Evolutionary conservation across 1,140 invertebrate genomes (phyloP).

Genomic region (Drosophila triauraria): DNA sequence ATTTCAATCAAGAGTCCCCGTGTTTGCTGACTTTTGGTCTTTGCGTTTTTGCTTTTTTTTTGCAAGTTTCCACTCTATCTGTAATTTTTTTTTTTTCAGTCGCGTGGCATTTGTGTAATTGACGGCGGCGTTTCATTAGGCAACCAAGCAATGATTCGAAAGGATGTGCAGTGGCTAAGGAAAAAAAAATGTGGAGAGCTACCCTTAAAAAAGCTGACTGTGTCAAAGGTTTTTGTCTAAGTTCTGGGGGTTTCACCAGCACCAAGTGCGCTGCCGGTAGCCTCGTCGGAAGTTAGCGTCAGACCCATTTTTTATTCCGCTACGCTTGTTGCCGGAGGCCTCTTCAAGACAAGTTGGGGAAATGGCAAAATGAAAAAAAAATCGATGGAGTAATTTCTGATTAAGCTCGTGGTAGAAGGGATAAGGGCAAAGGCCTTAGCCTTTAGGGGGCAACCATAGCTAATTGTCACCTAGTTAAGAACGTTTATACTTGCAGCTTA

Average conservation of each 20-base stretch:
- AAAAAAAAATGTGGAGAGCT: slow-evolving; percentile 60
- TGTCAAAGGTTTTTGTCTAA: slow-evolving; percentile 63
- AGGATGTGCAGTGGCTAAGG: slow-evolving; percentile 54
- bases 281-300: slow-evolving; percentile 62
- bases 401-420: slow-evolving; percentile 51
- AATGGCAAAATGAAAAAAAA: slow-evolving; percentile 50
- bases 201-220: slow-evolving; percentile 78
- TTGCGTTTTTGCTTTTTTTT: neutral
- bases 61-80: slow-evolving; percentile 35
- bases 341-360: slow-evolving; percentile 54
- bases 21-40: slow-evolving; percentile 67
- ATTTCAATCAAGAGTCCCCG: slow-evolving; percentile 45
- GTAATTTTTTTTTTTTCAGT: slow-evolving; percentile 55
- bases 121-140: slow-evolving; percentile 75
- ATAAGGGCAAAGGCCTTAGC: slow-evolving; percentile 15
- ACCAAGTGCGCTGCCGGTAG: slow-evolving; percentile 12
- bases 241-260: slow-evolving; percentile 23
- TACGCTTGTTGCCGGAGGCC: slow-evolving; percentile 61
- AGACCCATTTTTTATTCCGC: slow-evolving; percentile 58
- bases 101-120: slow-evolving; percentile 73
- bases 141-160: slow-evolving; percentile 54
- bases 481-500: neutral
- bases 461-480: slow-evolving; percentile 7
- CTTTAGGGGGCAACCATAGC: slow-evolving; percentile 15
- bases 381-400: slow-evolving; percentile 77